A percentile compares a stretch with the other conserved stretches of the same genome.
phyloP scores from a whole-genome alignment of 2,888 invertebrate species.

The Pollenia griseotomentosa region DNA sequence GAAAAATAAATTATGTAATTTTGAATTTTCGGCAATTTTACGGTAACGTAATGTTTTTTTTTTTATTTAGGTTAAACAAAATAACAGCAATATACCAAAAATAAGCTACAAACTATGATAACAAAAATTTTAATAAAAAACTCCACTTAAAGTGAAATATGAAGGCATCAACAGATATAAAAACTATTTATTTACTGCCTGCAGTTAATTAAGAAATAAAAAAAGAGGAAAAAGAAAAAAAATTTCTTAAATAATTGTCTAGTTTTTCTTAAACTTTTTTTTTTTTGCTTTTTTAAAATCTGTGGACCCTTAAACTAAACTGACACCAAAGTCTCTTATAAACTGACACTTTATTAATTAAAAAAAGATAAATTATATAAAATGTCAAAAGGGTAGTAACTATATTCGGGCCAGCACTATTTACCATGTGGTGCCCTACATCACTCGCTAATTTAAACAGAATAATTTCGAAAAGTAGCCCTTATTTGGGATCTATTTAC shows the following conservation, averaged over 20 bases:
- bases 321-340: conserved; percentile 40
- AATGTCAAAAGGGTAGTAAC: background rate
- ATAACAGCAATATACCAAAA: conserved; percentile 1
- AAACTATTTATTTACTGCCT: conserved; percentile 22
- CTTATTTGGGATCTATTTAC: too few relatives aligned
- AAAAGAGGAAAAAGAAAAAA: too few relatives aligned
- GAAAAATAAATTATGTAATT: conserved; percentile 67
- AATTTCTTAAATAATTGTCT: conserved; percentile 14
- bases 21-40: conserved; percentile 64
- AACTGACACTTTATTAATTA: conserved; percentile 34
- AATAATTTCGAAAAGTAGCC: too few relatives aligned
- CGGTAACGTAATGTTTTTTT: conserved; percentile 66
- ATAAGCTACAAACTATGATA: conserved; percentile 21
- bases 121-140: conserved; percentile 6
- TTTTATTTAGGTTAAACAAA: conserved; percentile 64
- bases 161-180: background rate
- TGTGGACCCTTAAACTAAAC: conserved; percentile 38
- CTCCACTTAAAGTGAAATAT: conserved; percentile 10
- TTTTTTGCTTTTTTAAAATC: conserved; percentile 2
- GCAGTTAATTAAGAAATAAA: conserved; percentile 43
- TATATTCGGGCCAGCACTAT: too few relatives aligned
- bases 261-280: background rate
- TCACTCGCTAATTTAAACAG: too few relatives aligned
- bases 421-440: too few relatives aligned
- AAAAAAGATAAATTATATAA: background rate